These are phyloP conservation scores for Sus cebifrons DNA, from an alignment of 2,797 vertebrate genomes.

Conservation along the genomic window DNA sequence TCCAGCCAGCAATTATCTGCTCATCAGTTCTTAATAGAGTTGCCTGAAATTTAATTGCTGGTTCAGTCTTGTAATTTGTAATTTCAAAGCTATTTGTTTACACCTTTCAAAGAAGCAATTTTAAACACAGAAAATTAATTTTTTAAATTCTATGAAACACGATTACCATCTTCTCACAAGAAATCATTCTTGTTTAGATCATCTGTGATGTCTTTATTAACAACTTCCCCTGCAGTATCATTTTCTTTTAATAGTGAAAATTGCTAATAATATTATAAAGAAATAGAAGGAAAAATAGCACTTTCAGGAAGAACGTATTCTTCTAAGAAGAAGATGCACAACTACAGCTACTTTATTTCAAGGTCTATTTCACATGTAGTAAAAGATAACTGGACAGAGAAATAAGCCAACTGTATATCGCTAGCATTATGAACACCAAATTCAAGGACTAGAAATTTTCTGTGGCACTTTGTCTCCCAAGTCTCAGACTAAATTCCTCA, in stretches of 20 bases:
- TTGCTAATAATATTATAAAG: background rate
- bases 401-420: slow-evolving; percentile 13
- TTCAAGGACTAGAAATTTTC: background rate
- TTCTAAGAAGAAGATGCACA: background rate
- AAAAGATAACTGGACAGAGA: slow-evolving; percentile 16
- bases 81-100: slow-evolving; percentile 87
- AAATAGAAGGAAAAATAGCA: background rate
- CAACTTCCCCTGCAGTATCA: background rate
- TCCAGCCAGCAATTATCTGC: slow-evolving; percentile 73
- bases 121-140: slow-evolving; percentile 86
- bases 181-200: background rate
- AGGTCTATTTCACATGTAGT: background rate
- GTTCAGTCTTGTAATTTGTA: slow-evolving; percentile 86
- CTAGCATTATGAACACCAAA: background rate
- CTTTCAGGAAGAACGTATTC: background rate
- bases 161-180: slow-evolving; percentile 73
- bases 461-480: slow-evolving; percentile 62
- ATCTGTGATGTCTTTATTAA: background rate
- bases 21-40: slow-evolving; percentile 86
- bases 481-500: slow-evolving; percentile 61
- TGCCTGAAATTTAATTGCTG: slow-evolving; percentile 84
- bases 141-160: slow-evolving; percentile 81
- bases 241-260: slow-evolving; percentile 49
- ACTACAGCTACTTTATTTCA: background rate
- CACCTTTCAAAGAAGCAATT: slow-evolving; percentile 80